These are phyloP conservation scores for Slavum lentiscoides DNA, from an alignment of 2,888 invertebrate genomes.

Conservation along the genomic window DNA sequence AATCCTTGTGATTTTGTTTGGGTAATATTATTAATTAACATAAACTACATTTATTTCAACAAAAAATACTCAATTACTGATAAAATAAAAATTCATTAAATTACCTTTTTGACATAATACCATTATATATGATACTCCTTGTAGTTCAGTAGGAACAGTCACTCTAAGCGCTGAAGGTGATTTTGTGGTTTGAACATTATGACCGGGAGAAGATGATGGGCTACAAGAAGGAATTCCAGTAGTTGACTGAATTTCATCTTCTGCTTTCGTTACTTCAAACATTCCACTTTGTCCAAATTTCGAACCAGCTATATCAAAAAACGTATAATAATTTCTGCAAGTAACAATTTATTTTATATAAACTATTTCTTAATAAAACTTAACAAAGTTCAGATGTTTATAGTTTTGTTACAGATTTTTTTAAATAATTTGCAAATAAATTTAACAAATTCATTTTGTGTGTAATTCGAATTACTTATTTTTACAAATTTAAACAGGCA, in stretches of 20 bases:
- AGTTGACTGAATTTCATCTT: conserved; percentile 65
- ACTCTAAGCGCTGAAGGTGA: conserved; percentile 80
- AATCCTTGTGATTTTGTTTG: neutral
- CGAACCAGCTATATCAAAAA: conserved; percentile 72
- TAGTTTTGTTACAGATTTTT: too few species aligned
- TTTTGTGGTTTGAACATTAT: conserved; percentile 65
- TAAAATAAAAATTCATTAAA: neutral
- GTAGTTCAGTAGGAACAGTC: conserved; percentile 89
- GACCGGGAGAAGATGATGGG: conserved; percentile 62
- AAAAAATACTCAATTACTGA: neutral
- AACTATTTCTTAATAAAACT: neutral
- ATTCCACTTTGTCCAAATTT: conserved; percentile 91
- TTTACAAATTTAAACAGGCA: too few species aligned
- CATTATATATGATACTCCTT: conserved; percentile 94
- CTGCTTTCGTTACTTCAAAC: conserved; percentile 94
- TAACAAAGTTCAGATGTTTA: neutral
- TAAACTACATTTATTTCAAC: neutral
- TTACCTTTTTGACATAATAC: conserved; percentile 89
- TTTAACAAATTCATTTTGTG: too few species aligned
- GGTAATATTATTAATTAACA: neutral
- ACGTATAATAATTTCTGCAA: neutral
- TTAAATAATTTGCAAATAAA: too few species aligned
- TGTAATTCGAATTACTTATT: too few species aligned
- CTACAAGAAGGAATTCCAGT: conserved; percentile 59
- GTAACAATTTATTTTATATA: too few species aligned